Evolutionary conservation across 2,113 vertebrate genomes (phyloP).

Genomic region (Ophiodon elongatus): DNA sequence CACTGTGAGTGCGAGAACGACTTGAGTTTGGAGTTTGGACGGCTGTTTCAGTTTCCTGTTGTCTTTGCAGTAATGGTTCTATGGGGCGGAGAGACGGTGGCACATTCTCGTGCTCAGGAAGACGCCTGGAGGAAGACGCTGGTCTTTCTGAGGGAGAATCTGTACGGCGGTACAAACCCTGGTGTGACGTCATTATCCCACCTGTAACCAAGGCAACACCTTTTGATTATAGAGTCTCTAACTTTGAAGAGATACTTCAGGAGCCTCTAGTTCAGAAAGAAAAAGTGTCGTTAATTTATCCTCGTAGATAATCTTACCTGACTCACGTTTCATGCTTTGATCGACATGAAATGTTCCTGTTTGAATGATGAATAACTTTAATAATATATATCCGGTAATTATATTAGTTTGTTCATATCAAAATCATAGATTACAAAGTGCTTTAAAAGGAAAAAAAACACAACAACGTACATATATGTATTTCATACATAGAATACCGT

Average conservation of each 20-base stretch:
- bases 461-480: too few species aligned
- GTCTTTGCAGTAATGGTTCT: constrained; percentile 58
- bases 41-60: background rate
- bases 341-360: too few species aligned
- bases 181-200: background rate
- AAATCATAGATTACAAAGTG: too few species aligned
- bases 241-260: background rate
- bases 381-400: too few species aligned
- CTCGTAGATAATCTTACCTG: too few species aligned
- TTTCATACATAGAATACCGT: too few species aligned
- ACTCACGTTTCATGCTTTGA: too few species aligned
- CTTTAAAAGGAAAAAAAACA: too few species aligned
- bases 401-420: too few species aligned
- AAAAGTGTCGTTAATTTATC: too few species aligned
- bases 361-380: too few species aligned
- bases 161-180: constrained; percentile 49
- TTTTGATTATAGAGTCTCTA: background rate
- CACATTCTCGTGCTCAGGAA: constrained; percentile 78
- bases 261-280: too few species aligned
- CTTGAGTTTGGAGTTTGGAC: background rate
- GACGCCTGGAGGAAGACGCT: constrained; percentile 82
- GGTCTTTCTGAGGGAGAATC: constrained; percentile 76
- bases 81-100: constrained; percentile 77
- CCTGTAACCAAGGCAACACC: background rate
- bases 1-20: background rate